These are phyloP conservation scores for Autographa gamma DNA, from an alignment of 2,888 invertebrate genomes.

Conservation along the genomic window DNA sequence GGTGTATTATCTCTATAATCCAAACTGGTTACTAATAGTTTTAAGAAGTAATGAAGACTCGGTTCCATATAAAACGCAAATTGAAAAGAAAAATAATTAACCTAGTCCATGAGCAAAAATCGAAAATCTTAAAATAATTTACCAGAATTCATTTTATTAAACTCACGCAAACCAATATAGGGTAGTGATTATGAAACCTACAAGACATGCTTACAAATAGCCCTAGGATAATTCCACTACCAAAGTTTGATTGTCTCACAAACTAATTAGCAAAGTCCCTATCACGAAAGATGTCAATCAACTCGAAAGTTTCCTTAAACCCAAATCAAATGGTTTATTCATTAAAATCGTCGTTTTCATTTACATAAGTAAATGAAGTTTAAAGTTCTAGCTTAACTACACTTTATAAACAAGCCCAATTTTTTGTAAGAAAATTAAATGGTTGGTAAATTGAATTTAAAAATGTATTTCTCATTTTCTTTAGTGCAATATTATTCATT, in stretches of 20 bases:
- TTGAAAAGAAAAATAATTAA: too few relatives aligned
- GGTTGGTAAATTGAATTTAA: neutral
- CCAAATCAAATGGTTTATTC: constrained; percentile 68
- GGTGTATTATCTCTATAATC: too few relatives aligned
- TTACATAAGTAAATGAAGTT: constrained; percentile 33
- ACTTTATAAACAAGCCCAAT: neutral
- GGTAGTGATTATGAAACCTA: constrained; percentile 3
- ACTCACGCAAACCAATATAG: neutral
- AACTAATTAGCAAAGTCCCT: constrained; percentile 68
- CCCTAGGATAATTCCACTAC: constrained; percentile 33
- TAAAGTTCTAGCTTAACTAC: neutral
- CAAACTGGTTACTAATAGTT: too few relatives aligned
- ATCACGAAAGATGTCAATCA: constrained; percentile 60
- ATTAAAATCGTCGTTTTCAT: constrained; percentile 51
- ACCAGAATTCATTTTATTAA: neutral
- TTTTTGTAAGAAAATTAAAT: neutral
- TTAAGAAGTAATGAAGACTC: too few relatives aligned
- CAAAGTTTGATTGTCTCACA: constrained; percentile 65
- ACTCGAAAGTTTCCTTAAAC: constrained; percentile 65
- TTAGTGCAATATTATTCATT: neutral
- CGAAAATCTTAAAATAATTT: too few relatives aligned
- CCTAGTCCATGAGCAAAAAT: too few relatives aligned
- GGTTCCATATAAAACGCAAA: too few relatives aligned
- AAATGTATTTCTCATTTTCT: neutral
- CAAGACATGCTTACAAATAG: constrained; percentile 32